These are phyloP conservation scores for Ochropleura leucogaster DNA, from an alignment of 2,888 invertebrate genomes.

Conservation along the genomic window DNA sequence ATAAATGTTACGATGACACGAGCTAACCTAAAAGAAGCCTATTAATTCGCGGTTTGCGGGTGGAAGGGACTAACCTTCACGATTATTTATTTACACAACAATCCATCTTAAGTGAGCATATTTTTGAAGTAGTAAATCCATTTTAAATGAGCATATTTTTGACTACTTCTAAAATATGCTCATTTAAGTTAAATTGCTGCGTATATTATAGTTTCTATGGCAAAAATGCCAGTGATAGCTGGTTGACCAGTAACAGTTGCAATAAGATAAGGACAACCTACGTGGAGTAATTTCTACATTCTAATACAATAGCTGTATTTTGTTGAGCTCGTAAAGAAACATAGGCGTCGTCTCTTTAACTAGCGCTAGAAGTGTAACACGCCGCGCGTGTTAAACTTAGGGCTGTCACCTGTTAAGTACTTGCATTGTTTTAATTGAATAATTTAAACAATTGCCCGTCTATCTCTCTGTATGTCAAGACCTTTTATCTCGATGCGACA, in stretches of 20 bases:
- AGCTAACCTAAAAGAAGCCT: too few species aligned
- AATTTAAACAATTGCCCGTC: too few species aligned
- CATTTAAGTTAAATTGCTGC: too few species aligned
- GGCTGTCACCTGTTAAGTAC: slow-evolving; percentile 16
- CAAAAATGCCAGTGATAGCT: not conserved
- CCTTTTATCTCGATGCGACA: too few species aligned
- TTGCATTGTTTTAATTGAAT: not conserved
- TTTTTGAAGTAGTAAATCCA: not conserved
- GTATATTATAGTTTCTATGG: not conserved
- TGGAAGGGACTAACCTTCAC: not conserved
- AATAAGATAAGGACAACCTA: not conserved
- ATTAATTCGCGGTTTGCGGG: too few species aligned
- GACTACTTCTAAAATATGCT: too few species aligned
- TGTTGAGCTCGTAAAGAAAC: slow-evolving; percentile 37
- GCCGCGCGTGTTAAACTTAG: slow-evolving; percentile 60
- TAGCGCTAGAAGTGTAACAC: slow-evolving; percentile 59
- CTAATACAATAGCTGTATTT: slow-evolving; percentile 38
- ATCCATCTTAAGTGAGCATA: not conserved
- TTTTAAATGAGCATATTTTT: too few species aligned
- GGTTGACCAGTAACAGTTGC: not conserved
- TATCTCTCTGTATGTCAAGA: too few species aligned
- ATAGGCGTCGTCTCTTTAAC: slow-evolving; percentile 66
- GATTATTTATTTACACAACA: not conserved
- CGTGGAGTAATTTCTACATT: slow-evolving; percentile 25
- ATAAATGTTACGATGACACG: too few species aligned